Conservation (phyloP, 2,797 vertebrate species). For the Phataginus tetradactyla region DNA sequence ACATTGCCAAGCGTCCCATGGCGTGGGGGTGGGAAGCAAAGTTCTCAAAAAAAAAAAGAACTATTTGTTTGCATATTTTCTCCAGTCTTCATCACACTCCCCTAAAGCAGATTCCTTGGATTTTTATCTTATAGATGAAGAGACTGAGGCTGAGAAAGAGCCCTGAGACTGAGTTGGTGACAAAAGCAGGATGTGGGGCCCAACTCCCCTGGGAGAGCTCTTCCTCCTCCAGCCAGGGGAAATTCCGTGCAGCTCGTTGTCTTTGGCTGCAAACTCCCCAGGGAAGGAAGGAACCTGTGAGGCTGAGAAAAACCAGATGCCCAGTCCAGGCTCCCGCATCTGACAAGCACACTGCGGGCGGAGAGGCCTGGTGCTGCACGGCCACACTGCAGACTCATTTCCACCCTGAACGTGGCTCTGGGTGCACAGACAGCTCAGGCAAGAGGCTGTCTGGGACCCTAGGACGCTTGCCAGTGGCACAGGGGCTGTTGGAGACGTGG, state of each 20-base stretch:
- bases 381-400: accelerated
- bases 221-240: not conserved
- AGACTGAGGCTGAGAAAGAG: not conserved
- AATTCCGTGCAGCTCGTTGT: not conserved
- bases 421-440: not conserved
- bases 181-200: not conserved
- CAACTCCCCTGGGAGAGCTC: not conserved
- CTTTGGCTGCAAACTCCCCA: not conserved
- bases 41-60: not conserved
- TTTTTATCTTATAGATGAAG: not conserved
- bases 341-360: not conserved
- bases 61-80: not conserved
- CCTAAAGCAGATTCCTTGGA: not conserved
- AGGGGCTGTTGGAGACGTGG: not conserved
- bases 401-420: not conserved
- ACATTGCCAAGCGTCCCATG: not conserved
- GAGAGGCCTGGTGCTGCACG: accelerated
- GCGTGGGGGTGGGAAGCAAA: accelerated
- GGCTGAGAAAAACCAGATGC: conserved; percentile 54
- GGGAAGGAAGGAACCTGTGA: not conserved
- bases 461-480: not conserved
- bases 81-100: not conserved
- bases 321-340: accelerated
- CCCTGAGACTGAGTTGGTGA: not conserved
- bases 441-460: not conserved